phyloP scores from a whole-genome alignment of 2,888 invertebrate species.

The Neelides folsomi region DNA sequence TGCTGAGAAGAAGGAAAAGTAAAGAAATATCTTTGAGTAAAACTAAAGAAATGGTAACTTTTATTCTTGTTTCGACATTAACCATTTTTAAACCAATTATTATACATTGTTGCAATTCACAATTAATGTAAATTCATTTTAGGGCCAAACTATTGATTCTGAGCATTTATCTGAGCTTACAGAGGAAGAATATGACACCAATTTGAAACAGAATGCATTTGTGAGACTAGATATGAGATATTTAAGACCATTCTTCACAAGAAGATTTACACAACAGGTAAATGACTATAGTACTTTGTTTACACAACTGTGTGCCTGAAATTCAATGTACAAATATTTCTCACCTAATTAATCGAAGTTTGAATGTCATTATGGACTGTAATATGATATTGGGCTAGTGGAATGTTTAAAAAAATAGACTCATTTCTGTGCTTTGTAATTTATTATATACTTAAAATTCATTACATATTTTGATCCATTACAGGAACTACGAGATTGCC shows the following conservation, averaged over 20 bases:
- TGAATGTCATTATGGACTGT: too few relatives aligned
- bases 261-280: constrained; percentile 87
- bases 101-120: neutral
- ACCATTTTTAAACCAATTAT: neutral
- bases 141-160: constrained; percentile 81
- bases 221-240: constrained; percentile 83
- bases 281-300: too few relatives aligned
- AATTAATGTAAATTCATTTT: too few relatives aligned
- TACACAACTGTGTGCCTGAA: too few relatives aligned
- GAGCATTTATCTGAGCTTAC: constrained; percentile 85
- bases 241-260: constrained; percentile 89
- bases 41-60: constrained; percentile 78
- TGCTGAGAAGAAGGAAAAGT: constrained; percentile 46
- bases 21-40: constrained; percentile 89
- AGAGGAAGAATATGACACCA: constrained; percentile 81
- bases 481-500: constrained; percentile 89
- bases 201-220: constrained; percentile 72
- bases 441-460: too few relatives aligned
- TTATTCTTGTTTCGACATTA: neutral
- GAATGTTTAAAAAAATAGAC: too few relatives aligned
- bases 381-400: too few relatives aligned
- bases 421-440: too few relatives aligned
- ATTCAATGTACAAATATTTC: too few relatives aligned
- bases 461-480: constrained; percentile 18
- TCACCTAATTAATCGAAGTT: too few relatives aligned